A percentile compares a stretch with the other conserved stretches of the same genome.
These are phyloP conservation scores for Noturus placidus DNA, from an alignment of 2,113 vertebrate genomes.

Conservation along the genomic window DNA sequence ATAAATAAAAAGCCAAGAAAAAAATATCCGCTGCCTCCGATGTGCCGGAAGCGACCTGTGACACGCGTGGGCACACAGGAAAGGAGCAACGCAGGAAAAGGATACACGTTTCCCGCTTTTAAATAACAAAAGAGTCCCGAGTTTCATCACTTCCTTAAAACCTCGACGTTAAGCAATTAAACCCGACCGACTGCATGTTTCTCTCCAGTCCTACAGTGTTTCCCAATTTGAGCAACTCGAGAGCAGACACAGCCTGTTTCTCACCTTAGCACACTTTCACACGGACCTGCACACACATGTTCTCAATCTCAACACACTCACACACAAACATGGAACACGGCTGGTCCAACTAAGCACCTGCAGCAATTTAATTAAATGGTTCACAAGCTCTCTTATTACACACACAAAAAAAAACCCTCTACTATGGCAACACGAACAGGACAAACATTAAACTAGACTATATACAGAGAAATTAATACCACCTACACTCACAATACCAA, in stretches of 20 bases:
- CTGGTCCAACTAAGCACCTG: background rate
- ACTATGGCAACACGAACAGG: background rate
- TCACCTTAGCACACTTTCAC: background rate
- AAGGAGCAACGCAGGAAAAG: conserved; percentile 12
- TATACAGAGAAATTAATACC: background rate
- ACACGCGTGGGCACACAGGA: conserved; percentile 34
- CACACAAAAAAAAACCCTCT: background rate
- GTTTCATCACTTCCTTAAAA: conserved; percentile 12
- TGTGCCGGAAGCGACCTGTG: conserved; percentile 1
- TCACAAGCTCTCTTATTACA: background rate
- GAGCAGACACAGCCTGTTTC: background rate
- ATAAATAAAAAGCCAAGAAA: background rate
- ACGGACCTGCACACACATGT: background rate
- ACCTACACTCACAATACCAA: background rate
- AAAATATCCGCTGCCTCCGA: background rate
- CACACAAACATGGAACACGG: background rate
- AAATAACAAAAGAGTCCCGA: conserved; percentile 18
- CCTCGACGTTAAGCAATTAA: background rate
- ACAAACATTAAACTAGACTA: background rate
- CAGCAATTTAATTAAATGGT: background rate
- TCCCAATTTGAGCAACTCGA: too few relatives aligned
- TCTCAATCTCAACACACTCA: background rate
- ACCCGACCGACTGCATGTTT: background rate
- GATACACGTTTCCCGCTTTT: conserved; percentile 38
- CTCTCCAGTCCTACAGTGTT: background rate